These are phyloP conservation scores for Oscheius onirici DNA, from an alignment of 2,888 invertebrate genomes.

Conservation along the genomic window DNA sequence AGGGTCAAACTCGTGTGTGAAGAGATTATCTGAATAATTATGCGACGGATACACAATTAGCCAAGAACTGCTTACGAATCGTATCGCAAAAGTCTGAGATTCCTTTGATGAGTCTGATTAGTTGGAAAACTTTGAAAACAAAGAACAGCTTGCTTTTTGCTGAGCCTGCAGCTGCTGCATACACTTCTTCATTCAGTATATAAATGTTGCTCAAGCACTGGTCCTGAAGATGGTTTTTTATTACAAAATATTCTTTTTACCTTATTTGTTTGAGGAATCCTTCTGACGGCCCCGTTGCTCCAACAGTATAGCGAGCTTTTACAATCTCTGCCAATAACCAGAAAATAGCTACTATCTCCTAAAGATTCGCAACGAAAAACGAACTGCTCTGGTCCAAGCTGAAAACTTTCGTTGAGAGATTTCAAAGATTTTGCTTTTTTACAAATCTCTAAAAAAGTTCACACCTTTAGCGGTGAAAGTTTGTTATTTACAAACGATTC, in stretches of 20 bases:
- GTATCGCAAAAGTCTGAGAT: conserved; percentile 2
- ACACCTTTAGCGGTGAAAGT: not conserved
- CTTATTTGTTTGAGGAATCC: conserved; percentile 19
- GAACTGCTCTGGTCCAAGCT: conserved; percentile 18
- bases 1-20: conserved; percentile 16
- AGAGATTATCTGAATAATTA: conserved; percentile 25
- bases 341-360: not conserved
- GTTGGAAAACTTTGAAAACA: conserved; percentile 7
- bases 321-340: conserved; percentile 15
- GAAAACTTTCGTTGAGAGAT: not conserved
- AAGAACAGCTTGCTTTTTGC: not conserved
- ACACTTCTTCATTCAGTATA: not conserved
- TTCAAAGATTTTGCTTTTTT: not conserved
- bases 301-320: conserved; percentile 7
- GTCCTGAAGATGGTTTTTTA: not conserved
- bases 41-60: not conserved
- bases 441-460: not conserved
- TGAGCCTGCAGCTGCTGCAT: not conserved
- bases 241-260: not conserved
- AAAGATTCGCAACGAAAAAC: conserved; percentile 12
- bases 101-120: conserved; percentile 5
- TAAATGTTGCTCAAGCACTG: not conserved
- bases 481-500: not conserved
- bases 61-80: conserved; percentile 3
- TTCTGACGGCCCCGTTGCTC: not conserved